These are phyloP conservation scores for Cliona cf. orientalis DNA, from an alignment of 37 sponge, comb jelly and placozoan genomes.

Conservation along the genomic window DNA sequence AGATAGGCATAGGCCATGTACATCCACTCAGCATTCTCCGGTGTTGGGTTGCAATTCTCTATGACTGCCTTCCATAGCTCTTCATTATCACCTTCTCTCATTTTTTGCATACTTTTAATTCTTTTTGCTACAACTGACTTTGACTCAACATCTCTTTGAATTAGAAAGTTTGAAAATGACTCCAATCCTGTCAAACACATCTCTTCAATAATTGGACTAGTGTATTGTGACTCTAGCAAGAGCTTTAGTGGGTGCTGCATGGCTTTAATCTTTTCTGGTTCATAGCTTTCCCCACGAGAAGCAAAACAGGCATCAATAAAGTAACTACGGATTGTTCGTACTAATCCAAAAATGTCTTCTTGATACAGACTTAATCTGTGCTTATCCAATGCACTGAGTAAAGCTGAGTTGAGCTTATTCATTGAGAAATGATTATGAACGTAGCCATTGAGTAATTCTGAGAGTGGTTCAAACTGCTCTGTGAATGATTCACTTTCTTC, in stretches of 20 bases:
- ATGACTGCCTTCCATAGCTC: not conserved
- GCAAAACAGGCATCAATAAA: not conserved
- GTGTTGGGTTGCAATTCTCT: not conserved
- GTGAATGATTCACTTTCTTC: not conserved
- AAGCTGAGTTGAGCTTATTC: not conserved
- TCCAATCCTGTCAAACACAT: not conserved
- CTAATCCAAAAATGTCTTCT: not conserved
- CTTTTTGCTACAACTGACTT: not conserved
- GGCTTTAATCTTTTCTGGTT: not conserved
- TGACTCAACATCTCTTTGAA: not conserved
- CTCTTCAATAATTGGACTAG: not conserved
- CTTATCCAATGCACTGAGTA: not conserved
- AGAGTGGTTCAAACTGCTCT: not conserved
- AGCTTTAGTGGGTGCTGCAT: not conserved
- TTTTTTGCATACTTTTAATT: not conserved
- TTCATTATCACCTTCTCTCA: not conserved
- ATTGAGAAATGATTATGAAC: not conserved
- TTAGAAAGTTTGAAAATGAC: not conserved
- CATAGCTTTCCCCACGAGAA: not conserved
- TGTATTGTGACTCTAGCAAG: not conserved
- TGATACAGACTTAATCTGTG: not conserved
- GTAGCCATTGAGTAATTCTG: not conserved
- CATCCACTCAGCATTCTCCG: not conserved
- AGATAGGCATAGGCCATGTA: not conserved
- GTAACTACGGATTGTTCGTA: not conserved